phyloP scores from a whole-genome alignment of 1,140 invertebrate species.

The Drosophila orosa region DNA sequence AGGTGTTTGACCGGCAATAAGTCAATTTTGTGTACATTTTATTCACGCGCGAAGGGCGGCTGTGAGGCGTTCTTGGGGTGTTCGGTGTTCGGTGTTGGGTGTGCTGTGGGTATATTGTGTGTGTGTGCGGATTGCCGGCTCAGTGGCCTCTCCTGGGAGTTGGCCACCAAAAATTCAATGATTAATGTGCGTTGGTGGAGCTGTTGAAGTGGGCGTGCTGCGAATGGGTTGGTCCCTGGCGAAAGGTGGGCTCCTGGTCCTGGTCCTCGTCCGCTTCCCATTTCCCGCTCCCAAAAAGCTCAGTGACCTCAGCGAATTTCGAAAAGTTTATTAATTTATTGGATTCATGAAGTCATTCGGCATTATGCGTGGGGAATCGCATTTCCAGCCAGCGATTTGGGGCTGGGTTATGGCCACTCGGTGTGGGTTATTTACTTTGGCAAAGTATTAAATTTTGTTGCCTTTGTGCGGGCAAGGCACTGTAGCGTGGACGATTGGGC shows the following conservation, averaged over 20 bases:
- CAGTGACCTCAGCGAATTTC: slow-evolving; percentile 81
- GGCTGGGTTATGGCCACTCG: slow-evolving; percentile 33
- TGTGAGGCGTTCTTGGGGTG: slow-evolving; percentile 11
- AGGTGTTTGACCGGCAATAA: slow-evolving; percentile 83
- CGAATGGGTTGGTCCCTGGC: slow-evolving; percentile 64
- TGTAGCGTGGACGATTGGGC: slow-evolving; percentile 42
- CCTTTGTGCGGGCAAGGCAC: slow-evolving; percentile 37
- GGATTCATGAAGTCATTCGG: slow-evolving; percentile 80
- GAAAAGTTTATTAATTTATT: slow-evolving; percentile 82
- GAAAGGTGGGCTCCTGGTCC: slow-evolving; percentile 29
- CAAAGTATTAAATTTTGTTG: slow-evolving; percentile 74
- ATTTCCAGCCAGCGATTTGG: slow-evolving; percentile 57
- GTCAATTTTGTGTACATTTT: slow-evolving; percentile 81
- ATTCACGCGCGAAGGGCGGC: slow-evolving; percentile 55
- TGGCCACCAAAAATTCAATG: slow-evolving; percentile 81
- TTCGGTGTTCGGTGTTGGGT: slow-evolving; percentile 1
- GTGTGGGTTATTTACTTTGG: slow-evolving; percentile 56
- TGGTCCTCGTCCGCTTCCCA: too few species aligned
- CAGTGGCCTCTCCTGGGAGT: slow-evolving; percentile 64
- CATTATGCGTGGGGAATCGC: slow-evolving; percentile 73
- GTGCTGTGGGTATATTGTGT: slow-evolving; percentile 10
- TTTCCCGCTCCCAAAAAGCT: slow-evolving; percentile 30
- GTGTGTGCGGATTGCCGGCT: slow-evolving; percentile 20
- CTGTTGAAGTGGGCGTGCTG: slow-evolving; percentile 68
- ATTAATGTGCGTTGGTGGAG: slow-evolving; percentile 75